Evolutionary conservation across 2,797 vertebrate species (phyloP).

Genomic region (Glossophaga mutica): DNA sequence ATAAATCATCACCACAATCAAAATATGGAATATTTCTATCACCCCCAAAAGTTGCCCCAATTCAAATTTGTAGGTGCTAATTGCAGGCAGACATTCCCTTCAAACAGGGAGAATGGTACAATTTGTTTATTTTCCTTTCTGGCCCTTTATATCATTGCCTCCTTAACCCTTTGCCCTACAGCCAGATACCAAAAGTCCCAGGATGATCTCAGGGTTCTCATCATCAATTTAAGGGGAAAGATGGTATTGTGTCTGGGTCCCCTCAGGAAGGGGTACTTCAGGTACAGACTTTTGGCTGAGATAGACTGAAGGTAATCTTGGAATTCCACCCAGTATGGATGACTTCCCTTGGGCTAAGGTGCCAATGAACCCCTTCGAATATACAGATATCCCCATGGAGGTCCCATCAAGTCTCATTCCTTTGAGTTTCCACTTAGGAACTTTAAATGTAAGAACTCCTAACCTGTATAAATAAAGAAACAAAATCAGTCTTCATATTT

Average conservation of each 20-base stretch:
- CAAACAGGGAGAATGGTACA: background rate
- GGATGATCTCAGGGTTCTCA: background rate
- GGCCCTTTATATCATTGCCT: background rate
- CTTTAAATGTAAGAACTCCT: background rate
- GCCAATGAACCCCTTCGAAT: background rate
- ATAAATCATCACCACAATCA: background rate
- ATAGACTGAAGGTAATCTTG: background rate
- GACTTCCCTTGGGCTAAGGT: background rate
- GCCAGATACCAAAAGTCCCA: background rate
- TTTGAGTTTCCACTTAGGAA: background rate
- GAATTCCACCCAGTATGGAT: background rate
- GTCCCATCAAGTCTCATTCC: too few relatives aligned
- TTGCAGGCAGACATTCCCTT: background rate
- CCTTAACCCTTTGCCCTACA: background rate
- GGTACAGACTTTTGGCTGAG: background rate
- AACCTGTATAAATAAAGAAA: too few relatives aligned
- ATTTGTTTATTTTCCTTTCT: background rate
- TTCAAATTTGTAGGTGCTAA: background rate
- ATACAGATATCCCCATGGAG: background rate
- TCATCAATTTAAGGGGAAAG: slow-evolving; percentile 24
- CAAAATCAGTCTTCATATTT: background rate
- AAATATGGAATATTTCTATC: background rate
- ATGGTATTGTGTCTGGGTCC: background rate
- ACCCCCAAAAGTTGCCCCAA: background rate
- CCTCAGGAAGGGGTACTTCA: background rate